A percentile compares a stretch with the other conserved stretches of the same genome.
Evolutionary conservation across 2,797 vertebrate species (phyloP).

Genomic region (Rachycentron canadum): DNA sequence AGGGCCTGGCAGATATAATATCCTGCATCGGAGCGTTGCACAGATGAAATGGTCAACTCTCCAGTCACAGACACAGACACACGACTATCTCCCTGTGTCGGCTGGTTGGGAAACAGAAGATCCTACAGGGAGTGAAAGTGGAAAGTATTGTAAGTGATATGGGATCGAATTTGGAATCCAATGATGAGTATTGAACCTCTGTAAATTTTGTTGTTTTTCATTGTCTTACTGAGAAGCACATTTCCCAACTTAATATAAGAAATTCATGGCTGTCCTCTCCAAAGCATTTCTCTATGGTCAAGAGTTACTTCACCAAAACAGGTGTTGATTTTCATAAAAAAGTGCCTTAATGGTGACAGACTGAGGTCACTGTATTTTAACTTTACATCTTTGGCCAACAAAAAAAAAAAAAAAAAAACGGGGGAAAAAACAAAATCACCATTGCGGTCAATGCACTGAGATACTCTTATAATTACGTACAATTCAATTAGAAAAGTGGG

Average conservation of each 20-base stretch:
- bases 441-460: neutral
- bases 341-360: neutral
- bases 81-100: constrained; percentile 89
- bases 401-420: neutral
- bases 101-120: constrained; percentile 95
- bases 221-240: neutral
- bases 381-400: neutral
- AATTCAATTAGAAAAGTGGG: constrained; percentile 40
- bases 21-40: constrained; percentile 92
- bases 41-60: constrained; percentile 92
- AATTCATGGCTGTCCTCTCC: neutral
- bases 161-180: neutral
- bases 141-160: constrained; percentile 8
- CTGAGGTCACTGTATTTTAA: neutral
- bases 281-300: neutral
- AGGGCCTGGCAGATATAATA: constrained; percentile 97
- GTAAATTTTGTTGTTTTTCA: neutral
- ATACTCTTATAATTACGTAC: constrained; percentile 17
- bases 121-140: constrained; percentile 81
- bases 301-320: neutral
- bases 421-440: neutral
- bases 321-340: neutral
- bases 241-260: neutral
- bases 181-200: neutral
- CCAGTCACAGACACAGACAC: constrained; percentile 91